Percentiles rank a stretch among this genome's conserved stretches.
phyloP scores from a whole-genome alignment of 2,797 vertebrate genomes.

The Rhadinocentrus ornatus region DNA sequence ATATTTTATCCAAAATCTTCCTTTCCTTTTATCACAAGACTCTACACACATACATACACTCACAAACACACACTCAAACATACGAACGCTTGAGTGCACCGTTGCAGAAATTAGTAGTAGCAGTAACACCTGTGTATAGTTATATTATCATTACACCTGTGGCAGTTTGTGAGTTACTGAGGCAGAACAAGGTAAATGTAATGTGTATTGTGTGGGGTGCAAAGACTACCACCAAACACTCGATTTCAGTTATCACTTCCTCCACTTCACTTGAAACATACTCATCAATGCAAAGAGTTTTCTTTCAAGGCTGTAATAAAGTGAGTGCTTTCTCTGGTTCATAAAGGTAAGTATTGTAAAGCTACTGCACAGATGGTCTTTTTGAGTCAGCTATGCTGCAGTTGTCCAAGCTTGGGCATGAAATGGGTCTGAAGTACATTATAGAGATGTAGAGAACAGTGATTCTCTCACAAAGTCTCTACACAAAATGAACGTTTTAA shows the following conservation, averaged over 20 bases:
- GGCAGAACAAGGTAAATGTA: conserved; percentile 35
- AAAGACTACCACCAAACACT: conserved; percentile 23
- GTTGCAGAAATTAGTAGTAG: conserved; percentile 27
- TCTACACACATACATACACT: conserved; percentile 1
- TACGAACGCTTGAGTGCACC: conserved; percentile 22
- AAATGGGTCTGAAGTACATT: too few species aligned
- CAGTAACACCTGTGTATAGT: conserved; percentile 46
- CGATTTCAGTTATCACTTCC: conserved; percentile 30
- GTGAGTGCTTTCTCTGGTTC: conserved; percentile 20
- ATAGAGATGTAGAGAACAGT: too few species aligned
- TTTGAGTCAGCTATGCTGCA: too few species aligned
- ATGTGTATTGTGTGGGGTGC: conserved; percentile 19
- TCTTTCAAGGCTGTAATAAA: conserved; percentile 31
- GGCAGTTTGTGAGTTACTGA: conserved; percentile 27
- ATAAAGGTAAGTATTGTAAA: conserved; percentile 39
- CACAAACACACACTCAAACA: conserved; percentile 19
- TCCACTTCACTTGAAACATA: conserved; percentile 27
- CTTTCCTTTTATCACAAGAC: neutral
- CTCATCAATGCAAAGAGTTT: conserved; percentile 37
- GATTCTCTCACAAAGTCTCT: too few species aligned
- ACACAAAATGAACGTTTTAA: too few species aligned
- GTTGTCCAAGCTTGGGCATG: too few species aligned
- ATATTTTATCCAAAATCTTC: neutral
- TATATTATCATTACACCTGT: conserved; percentile 60
- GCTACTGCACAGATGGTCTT: conserved; percentile 17